Evolutionary conservation across 1,140 invertebrate genomes (phyloP).

Genomic region (Globodera rostochiensis): DNA sequence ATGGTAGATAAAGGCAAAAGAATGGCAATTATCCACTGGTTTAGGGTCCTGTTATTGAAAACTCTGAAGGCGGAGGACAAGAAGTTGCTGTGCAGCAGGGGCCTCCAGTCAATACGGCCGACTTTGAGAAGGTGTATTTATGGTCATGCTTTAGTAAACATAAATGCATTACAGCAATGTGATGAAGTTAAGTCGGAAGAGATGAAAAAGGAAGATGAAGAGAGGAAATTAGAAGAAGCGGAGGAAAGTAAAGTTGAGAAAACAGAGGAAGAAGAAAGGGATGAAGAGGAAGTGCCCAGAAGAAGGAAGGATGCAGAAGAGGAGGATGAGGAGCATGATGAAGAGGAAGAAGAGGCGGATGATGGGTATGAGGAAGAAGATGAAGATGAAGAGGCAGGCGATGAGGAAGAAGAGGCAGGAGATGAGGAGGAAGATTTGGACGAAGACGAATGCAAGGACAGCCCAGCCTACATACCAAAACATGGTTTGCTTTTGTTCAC

Average conservation of each 20-base stretch:
- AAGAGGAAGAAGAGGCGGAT: no score
- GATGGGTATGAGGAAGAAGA: no score
- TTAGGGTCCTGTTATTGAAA: constrained; percentile 49
- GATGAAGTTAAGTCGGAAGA: no score
- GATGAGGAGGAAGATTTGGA: not conserved
- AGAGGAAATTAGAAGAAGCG: no score
- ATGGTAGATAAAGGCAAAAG: constrained; percentile 32
- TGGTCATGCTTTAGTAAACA: constrained; percentile 24
- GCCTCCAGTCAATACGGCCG: not conserved
- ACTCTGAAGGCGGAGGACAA: constrained; percentile 44
- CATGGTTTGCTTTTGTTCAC: not conserved
- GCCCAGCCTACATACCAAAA: not conserved
- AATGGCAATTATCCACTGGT: constrained; percentile 7
- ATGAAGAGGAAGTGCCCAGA: no score
- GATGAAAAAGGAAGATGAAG: no score
- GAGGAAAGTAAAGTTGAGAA: not conserved
- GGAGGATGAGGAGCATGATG: no score
- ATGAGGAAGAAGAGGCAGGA: no score
- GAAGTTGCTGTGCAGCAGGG: constrained; percentile 25
- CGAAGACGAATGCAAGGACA: not conserved
- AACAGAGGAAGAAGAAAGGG: not conserved
- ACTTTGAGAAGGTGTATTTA: constrained; percentile 23
- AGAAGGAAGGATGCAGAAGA: no score
- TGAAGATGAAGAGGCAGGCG: no score
- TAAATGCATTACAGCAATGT: no score